Evolutionary conservation across 2,797 vertebrate genomes (phyloP), one percentile per base, ranked within the genome.

Genomic region (Acipenser ruthenus): DNA sequence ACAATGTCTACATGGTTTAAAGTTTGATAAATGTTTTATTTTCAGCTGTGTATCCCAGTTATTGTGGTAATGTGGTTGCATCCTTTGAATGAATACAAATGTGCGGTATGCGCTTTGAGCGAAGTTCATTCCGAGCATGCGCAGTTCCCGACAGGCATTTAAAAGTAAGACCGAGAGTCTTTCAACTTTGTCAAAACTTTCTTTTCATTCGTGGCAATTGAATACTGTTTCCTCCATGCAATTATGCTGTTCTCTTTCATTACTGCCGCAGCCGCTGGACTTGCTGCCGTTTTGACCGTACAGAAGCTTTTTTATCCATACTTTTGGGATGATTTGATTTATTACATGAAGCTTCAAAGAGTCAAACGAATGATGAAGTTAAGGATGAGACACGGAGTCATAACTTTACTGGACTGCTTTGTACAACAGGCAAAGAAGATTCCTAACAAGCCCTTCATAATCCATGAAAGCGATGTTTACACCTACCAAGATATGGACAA

Each of bases 301-400:
- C 93, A 94, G 83, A 91, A 73, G 62, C 74, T 83, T 10, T 77
- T 82, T 64, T 93, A 92, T 63, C 94, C 94, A 0, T 92, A 90
- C 84, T 92, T 97, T 48, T 95, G 94, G 92, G 75, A 72, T 1
- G 95, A 98, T 69, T 11, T 93, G 7, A 49, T 77, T 0, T 94
- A 87, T 63, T 68, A 94, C 15, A 10, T 85, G 48, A 92, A 82
- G 66, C 77, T 93, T 7, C 0, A 85, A 0, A 78, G 67, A 37
- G 90, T 86, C 4, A 69, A 75, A 1, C 65, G 77, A 50, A 78
- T 82, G 62, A 69, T 91, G 69, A 23, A 83, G 6, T 88, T 65
- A 78, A 79, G 70, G 11, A 53, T 73, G 59, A 84, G 62, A 0
- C 82, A 84, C 23, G 69, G 75, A 23, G 73, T 93, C 37, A 60